Percentiles rank a stretch among this genome's conserved stretches.
These are phyloP conservation scores for Acropora tenuis DNA, from an alignment of 64 coral and sea anemone genomes.

Conservation along the genomic window DNA sequence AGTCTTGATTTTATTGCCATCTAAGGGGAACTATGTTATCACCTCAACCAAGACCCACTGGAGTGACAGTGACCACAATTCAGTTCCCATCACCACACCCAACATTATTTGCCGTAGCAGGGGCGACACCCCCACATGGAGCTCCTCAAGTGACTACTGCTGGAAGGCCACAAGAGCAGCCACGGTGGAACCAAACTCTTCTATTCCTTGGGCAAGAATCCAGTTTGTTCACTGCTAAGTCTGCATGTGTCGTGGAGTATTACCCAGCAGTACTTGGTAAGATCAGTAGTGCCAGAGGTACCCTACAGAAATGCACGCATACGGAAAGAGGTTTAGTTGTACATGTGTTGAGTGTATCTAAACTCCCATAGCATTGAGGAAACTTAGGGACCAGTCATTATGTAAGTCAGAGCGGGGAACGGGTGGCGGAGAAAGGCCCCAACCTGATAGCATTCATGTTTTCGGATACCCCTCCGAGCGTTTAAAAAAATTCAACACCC, in stretches of 20 bases:
- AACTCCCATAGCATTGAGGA: too few relatives aligned
- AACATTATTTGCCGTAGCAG: constrained; percentile 79
- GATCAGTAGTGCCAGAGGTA: not conserved
- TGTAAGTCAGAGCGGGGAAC: too few relatives aligned
- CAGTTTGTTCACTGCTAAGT: constrained; percentile 54
- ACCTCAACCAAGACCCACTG: constrained; percentile 56
- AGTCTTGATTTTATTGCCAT: not conserved
- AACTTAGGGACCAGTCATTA: too few relatives aligned
- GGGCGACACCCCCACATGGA: constrained; percentile 42
- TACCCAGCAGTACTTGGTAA: constrained; percentile 74
- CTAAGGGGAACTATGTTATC: constrained; percentile 67
- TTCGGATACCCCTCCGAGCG: too few relatives aligned
- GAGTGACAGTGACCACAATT: constrained; percentile 80
- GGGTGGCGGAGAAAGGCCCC: too few relatives aligned
- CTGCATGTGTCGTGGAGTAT: constrained; percentile 75
- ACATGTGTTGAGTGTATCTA: too few relatives aligned
- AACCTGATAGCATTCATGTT: too few relatives aligned
- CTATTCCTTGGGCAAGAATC: constrained; percentile 62
- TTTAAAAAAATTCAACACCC: too few relatives aligned
- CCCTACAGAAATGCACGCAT: too few relatives aligned
- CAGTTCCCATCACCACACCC: constrained; percentile 88
- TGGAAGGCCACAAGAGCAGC: constrained; percentile 66
- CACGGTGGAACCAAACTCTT: constrained; percentile 87
- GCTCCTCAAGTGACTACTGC: constrained; percentile 82
- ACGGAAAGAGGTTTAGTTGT: too few relatives aligned